Evolutionary conservation across 2,888 invertebrate species (phyloP), one percentile per base, ranked within the genome.

Genomic region (Cloeon dipterum): DNA sequence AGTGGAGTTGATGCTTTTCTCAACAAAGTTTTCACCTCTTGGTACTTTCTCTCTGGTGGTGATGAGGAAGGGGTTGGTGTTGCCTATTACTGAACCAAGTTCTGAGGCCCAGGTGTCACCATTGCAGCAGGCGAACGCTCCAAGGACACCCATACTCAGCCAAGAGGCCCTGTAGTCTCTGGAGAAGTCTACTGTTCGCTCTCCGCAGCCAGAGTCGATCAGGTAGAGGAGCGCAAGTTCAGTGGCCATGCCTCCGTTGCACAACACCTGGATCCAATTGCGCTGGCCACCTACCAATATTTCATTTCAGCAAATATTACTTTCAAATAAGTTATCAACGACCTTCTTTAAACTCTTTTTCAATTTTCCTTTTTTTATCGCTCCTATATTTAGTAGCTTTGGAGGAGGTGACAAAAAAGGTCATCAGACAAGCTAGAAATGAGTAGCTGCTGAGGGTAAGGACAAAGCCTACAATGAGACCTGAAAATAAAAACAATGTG

Each of bases 91-190:
- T 21, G 75, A 65, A 2, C 85, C 88, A 14, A 89, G 54, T 58
- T 89, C 89, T 25, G 85, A 86, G 34, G 88, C 81, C 77, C 83
- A 83, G 0, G 88, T 89, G 50, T 89, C 89, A 1, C 86, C 88
- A 52, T 77, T 79, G 46, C 75, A 74, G 49, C 81, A 79, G 11
- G 82, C 70, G 47, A 83, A 64, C 1, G 78, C 66, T 46, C 74
- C 74, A 45, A 86, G 58, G 36, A 83, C 66, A 20, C 76, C 79
- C 45, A 82, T 60, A 3, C 77, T 68, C n/a, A 83, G 59, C 81
- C 81, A 85, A 3, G 85, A 81, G 18, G 75, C 69, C 49, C 78
- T 64, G 49, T 83, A 85, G 47, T 74, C 65, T 38, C 61, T 64
- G 3, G 60, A 51, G 55, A 88, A 86, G 54, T 88, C 74, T 32